Base-by-base conservation (phyloP, 2,113 vertebrate species). In the Toxotes jaculatrix region DNA sequence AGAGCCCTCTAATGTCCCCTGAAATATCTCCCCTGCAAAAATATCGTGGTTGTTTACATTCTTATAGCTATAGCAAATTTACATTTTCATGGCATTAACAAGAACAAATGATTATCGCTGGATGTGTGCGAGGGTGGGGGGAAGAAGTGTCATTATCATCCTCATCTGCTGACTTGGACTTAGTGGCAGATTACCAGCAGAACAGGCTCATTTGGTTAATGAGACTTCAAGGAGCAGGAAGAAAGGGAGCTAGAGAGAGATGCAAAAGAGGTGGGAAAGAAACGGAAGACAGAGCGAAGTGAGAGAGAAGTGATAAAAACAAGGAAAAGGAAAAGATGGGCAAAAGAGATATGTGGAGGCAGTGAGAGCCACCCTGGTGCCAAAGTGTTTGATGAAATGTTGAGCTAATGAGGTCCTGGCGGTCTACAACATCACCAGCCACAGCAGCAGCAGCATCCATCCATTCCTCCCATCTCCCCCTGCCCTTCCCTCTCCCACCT, bases 311-410 rank as follows among this genome's bases (percentile, higher is more conserved):
- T 1, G 42, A 68, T 9, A 31, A n/a, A 55, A 38, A 43, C 13
- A 45, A 42, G 13, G 34, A 74, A 67, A 77, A 56, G 43, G 21
- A 83, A 71, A 68, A 43, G 57, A 60, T 31, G 69, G 51, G 38
- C 67, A 60, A 65, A 53, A 63, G 5, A 79, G 60, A 71, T 32
- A 42, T 75, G 88, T 87, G 32, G n/a, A 86, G 78, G 74, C 78
- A 63, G 77, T 4, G 40, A 85, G 75, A 88, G 75, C 45, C 76
- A 77, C 68, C 86, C 55, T 56, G 86, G 84, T 88, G 92, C 79
- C 86, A 75, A 38, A 45, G n/a, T 83, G 88, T 90, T 92, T 93
- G 92, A 93, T 91, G 92, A 93, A 93, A 92, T 84, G 91, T 86
- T 72, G 80, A 82, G 85, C 78, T 93, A 93, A 89, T 80, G 83